Evolutionary conservation across 2,888 invertebrate genomes (phyloP).

Genomic region (Heterodera filipjevi): DNA sequence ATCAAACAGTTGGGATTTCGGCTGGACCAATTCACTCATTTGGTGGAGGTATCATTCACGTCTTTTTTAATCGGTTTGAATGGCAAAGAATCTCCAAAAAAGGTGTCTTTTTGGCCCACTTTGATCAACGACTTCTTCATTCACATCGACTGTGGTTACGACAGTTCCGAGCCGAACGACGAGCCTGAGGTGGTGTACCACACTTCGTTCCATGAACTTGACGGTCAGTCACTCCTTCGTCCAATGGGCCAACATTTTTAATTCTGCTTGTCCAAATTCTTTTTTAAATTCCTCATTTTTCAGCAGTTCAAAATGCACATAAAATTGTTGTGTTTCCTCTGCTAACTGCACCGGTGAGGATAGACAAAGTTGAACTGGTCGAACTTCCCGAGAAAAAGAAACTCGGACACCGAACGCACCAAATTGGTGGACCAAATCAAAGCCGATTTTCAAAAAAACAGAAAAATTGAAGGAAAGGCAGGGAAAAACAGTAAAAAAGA

Average conservation of each 20-base stretch:
- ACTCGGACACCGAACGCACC: neutral
- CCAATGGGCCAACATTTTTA: too few species aligned
- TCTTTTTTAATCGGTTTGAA: neutral
- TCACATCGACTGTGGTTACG: neutral
- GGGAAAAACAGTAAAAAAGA: neutral
- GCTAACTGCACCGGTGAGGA: conserved; percentile 1
- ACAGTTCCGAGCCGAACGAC: neutral
- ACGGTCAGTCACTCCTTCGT: neutral
- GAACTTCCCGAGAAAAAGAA: neutral
- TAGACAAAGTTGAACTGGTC: neutral
- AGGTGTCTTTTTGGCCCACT: conserved; percentile 1
- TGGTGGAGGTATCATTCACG: neutral
- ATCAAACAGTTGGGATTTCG: conserved; percentile 12
- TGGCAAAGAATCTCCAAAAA: neutral
- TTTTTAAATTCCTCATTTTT: neutral
- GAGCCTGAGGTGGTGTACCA: conserved; percentile 7
- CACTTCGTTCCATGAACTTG: neutral
- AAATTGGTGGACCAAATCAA: neutral
- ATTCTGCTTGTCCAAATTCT: neutral
- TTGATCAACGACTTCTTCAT: conserved; percentile 8
- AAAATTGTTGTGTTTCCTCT: neutral
- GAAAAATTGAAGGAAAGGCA: neutral
- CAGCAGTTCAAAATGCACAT: neutral
- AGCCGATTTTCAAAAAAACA: conserved; percentile 2
- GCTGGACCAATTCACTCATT: conserved; percentile 1